Percentiles rank a stretch among this genome's conserved stretches.
These are phyloP conservation scores for Thysanoteuthis rhombus DNA, from an alignment of 2,888 invertebrate genomes.

Conservation along the genomic window DNA sequence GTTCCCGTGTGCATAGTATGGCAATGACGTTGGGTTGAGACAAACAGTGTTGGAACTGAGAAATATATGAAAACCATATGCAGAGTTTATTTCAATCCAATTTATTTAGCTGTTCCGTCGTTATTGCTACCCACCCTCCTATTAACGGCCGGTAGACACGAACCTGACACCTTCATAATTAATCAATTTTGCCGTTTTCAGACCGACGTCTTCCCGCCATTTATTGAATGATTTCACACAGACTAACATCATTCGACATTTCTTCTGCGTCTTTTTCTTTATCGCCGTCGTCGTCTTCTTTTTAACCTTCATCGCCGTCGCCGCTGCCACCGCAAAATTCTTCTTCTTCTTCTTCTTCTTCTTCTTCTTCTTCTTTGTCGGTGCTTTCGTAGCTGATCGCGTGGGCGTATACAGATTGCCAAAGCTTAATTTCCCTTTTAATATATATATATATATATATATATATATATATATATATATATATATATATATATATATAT, in stretches of 20 bases:
- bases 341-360: too few species aligned
- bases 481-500: too few species aligned
- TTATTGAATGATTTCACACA: not conserved
- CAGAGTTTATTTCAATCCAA: not conserved
- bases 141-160: not conserved
- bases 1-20: too few species aligned
- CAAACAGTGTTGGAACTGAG: not conserved
- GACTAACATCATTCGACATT: not conserved
- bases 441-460: too few species aligned
- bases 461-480: too few species aligned
- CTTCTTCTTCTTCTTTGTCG: too few species aligned
- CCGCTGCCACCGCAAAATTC: too few species aligned
- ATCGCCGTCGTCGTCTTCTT: too few species aligned
- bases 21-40: not conserved
- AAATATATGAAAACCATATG: conserved; percentile 12
- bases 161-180: not conserved
- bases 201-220: not conserved
- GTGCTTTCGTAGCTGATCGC: too few species aligned
- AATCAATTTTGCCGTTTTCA: not conserved
- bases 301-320: too few species aligned
- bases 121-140: not conserved
- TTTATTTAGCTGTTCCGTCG: not conserved
- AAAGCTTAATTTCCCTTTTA: too few species aligned
- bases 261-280: not conserved
- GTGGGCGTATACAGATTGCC: too few species aligned